Percentiles rank a stretch among this genome's conserved stretches.
phyloP scores from a whole-genome alignment of 2,797 vertebrate genomes.

The Fistularia commersonii region DNA sequence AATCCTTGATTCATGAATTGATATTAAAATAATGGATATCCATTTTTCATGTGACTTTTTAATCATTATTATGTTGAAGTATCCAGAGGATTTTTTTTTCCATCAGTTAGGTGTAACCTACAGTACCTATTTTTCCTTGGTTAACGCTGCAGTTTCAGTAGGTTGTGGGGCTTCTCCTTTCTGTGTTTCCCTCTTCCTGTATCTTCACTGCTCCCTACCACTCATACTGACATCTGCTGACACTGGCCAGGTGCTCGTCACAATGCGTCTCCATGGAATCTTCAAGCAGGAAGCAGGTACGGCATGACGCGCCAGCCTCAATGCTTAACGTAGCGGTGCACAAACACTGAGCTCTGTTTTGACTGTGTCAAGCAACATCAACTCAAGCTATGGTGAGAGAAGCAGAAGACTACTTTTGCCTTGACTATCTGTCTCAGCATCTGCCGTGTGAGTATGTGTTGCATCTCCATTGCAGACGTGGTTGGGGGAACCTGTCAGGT shows the following conservation, averaged over 20 bases:
- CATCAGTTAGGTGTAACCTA: too few species aligned
- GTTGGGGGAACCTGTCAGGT: conserved; percentile 53
- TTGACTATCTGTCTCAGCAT: conserved; percentile 49
- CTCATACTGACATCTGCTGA: conserved; percentile 68
- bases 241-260: conserved; percentile 75
- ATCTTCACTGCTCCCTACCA: background rate
- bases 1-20: too few species aligned
- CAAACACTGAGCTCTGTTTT: conserved; percentile 62
- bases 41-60: too few species aligned
- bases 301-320: conserved; percentile 46
- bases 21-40: too few species aligned
- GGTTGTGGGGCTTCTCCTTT: conserved; percentile 4
- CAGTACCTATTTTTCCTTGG: too few species aligned
- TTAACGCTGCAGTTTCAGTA: background rate
- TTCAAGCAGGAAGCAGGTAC: conserved; percentile 63
- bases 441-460: conserved; percentile 24
- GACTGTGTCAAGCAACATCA: conserved; percentile 73
- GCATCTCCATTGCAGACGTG: conserved; percentile 29
- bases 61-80: too few species aligned
- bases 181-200: conserved; percentile 15
- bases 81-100: too few species aligned
- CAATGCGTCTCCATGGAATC: conserved; percentile 54
- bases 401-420: conserved; percentile 21
- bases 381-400: conserved; percentile 51
- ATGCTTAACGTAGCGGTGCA: conserved; percentile 60